Evolutionary conservation across 2,888 invertebrate genomes (phyloP).

Genomic region (Cryptosula pallasiana): DNA sequence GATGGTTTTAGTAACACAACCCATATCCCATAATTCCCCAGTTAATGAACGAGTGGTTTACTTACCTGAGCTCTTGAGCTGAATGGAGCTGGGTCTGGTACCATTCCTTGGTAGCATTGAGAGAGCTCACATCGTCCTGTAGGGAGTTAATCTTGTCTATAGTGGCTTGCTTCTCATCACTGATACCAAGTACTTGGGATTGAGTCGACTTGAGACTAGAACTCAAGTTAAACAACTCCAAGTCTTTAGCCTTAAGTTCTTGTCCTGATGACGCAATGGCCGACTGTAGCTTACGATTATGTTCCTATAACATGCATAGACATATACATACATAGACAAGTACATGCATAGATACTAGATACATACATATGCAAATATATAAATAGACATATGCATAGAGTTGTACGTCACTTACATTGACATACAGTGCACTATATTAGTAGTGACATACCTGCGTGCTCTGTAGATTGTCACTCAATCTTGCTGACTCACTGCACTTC

Average conservation of each 20-base stretch:
- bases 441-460: slow-evolving; percentile 9
- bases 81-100: slow-evolving; percentile 54
- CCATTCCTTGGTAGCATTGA: slow-evolving; percentile 54
- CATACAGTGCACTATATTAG: too few species aligned
- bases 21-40: too few species aligned
- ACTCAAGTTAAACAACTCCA: background rate
- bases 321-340: too few species aligned
- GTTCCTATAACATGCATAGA: slow-evolving; percentile 13
- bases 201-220: background rate
- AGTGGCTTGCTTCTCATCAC: slow-evolving; percentile 7
- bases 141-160: slow-evolving; percentile 44
- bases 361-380: too few species aligned
- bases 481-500: background rate
- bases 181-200: background rate
- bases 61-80: slow-evolving; percentile 49
- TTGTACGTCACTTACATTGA: too few species aligned
- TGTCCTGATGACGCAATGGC: slow-evolving; percentile 3
- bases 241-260: slow-evolving; percentile 6
- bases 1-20: too few species aligned
- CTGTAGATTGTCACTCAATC: slow-evolving; percentile 16
- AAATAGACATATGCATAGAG: too few species aligned
- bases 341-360: too few species aligned
- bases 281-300: background rate
- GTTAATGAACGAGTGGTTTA: too few species aligned
- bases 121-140: slow-evolving; percentile 49